phyloP scores from a whole-genome alignment of 2,113 vertebrate genomes.

The Tyrannus savana region DNA sequence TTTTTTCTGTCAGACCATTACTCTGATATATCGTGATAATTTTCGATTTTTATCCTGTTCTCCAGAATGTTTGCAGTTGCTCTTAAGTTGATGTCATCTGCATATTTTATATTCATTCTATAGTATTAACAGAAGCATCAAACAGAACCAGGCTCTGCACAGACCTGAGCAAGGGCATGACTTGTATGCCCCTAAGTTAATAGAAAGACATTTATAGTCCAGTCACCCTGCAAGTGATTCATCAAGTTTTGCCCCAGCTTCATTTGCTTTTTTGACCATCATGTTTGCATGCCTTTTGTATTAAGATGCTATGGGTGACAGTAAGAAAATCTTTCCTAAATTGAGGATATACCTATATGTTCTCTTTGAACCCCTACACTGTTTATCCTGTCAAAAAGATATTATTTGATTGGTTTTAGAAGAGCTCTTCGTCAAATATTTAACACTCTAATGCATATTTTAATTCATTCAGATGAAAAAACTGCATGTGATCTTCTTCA shows the following conservation, averaged over 20 bases:
- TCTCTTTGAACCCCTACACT: background rate
- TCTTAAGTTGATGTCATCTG: background rate
- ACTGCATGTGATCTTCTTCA: background rate
- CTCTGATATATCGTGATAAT: background rate
- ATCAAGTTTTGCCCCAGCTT: background rate
- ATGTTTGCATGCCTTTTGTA: background rate
- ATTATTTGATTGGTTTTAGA: background rate
- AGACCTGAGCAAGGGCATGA: background rate
- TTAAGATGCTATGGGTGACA: background rate
- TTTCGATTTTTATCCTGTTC: background rate
- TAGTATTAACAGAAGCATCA: background rate
- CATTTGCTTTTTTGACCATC: background rate
- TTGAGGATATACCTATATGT: background rate
- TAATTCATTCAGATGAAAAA: background rate
- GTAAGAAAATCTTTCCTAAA: background rate
- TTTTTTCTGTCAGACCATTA: background rate
- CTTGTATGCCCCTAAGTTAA: background rate
- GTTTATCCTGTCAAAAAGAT: background rate
- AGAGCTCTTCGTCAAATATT: background rate
- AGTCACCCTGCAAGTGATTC: background rate
- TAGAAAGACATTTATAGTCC: background rate
- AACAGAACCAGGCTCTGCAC: background rate
- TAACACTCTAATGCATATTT: background rate
- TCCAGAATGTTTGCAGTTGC: background rate
- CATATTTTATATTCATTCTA: background rate